A percentile compares a stretch with the other conserved stretches of the same genome.
Conservation (phyloP, 1,140 invertebrate species). For the Nephila pilipes region DNA sequence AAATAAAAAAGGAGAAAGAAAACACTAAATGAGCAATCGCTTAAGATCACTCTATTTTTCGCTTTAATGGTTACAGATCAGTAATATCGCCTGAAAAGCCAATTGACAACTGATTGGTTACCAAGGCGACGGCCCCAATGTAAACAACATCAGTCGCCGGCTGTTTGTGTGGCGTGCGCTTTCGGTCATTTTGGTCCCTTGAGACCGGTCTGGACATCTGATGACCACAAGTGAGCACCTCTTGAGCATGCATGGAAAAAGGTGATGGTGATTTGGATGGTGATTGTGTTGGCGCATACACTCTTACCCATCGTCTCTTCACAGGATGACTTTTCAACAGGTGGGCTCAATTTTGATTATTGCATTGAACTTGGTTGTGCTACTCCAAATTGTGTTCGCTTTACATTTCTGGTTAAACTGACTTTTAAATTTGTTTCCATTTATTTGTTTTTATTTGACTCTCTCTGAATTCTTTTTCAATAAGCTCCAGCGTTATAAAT, state of each 20-base stretch:
- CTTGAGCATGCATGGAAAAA: not conserved
- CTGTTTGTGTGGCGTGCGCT: not conserved
- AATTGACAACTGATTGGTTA: not conserved
- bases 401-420: no score
- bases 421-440: no score
- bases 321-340: not conserved
- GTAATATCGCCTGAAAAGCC: not conserved
- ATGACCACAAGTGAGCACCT: not conserved
- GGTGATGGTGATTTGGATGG: constrained; percentile 25
- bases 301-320: not conserved
- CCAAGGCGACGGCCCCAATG: not conserved
- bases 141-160: not conserved
- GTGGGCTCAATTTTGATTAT: not conserved
- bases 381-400: no score
- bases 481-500: no score
- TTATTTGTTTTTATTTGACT: no score
- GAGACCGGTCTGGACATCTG: not conserved
- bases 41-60: no score
- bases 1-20: no score
- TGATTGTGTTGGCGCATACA: not conserved
- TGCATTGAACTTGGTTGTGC: no score
- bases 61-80: not conserved
- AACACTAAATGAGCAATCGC: not conserved
- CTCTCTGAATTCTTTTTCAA: no score
- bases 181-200: not conserved